Evolutionary conservation across 2,888 invertebrate genomes (phyloP).

Genomic region (Beris morrisii): DNA sequence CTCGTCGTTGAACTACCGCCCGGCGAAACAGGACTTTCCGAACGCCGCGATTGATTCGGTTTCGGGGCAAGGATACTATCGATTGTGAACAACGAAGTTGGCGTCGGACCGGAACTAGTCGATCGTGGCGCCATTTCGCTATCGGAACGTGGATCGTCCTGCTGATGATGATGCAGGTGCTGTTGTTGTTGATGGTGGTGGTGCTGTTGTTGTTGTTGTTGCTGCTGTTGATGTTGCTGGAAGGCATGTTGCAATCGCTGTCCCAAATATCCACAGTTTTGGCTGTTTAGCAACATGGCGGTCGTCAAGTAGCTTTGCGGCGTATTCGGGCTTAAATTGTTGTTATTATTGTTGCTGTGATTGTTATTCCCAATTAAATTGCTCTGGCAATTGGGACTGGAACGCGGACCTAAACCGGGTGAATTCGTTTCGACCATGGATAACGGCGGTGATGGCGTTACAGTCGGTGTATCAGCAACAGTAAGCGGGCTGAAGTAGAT

Average conservation of each 20-base stretch:
- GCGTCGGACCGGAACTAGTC: slow-evolving; percentile 41
- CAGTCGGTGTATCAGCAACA: slow-evolving; percentile 41
- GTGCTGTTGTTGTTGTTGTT: slow-evolving; percentile 39
- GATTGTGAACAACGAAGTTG: slow-evolving; percentile 75
- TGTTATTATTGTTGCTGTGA: slow-evolving; percentile 30
- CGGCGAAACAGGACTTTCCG: slow-evolving; percentile 52
- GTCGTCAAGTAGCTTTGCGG: slow-evolving; percentile 50
- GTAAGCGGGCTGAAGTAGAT: too few relatives aligned
- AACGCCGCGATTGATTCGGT: slow-evolving; percentile 44
- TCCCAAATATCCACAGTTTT: slow-evolving; percentile 54
- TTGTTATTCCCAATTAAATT: slow-evolving; percentile 28
- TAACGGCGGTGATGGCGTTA: slow-evolving; percentile 47
- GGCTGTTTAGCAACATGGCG: slow-evolving; percentile 55
- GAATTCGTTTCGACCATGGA: slow-evolving; percentile 43
- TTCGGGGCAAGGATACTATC: slow-evolving; percentile 80
- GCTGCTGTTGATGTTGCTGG: slow-evolving; percentile 47
- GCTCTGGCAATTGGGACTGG: slow-evolving; percentile 29
- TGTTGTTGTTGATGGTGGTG: slow-evolving; percentile 48
- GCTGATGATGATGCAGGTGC: slow-evolving; percentile 43
- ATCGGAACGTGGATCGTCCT: slow-evolving; percentile 36
- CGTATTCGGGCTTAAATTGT: slow-evolving; percentile 42
- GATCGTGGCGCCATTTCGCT: slow-evolving; percentile 31
- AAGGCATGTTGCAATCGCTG: slow-evolving; percentile 55
- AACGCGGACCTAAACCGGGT: slow-evolving; percentile 34
- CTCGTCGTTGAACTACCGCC: slow-evolving; percentile 60